A percentile compares a stretch with the other conserved stretches of the same genome.
phyloP scores from a whole-genome alignment of 1,140 invertebrate species.

The Drosophila malerkotliana region DNA sequence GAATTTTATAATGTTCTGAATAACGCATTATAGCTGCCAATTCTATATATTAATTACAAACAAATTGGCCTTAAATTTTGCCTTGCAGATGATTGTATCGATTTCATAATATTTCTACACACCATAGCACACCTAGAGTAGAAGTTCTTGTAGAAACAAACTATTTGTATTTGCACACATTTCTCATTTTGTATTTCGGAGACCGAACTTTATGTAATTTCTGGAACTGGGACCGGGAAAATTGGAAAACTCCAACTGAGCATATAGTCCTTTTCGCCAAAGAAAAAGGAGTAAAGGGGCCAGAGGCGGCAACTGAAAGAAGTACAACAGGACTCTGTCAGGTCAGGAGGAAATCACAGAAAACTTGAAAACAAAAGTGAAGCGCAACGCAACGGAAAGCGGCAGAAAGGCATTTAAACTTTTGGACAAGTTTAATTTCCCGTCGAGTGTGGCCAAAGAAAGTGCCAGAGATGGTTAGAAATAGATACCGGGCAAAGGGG shows the following conservation, averaged over 20 bases:
- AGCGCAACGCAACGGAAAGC: constrained; percentile 66
- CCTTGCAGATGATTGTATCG: too few species aligned
- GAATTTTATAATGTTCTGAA: background rate
- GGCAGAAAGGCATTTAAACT: constrained; percentile 79
- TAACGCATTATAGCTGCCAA: background rate
- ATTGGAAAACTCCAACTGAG: constrained; percentile 62
- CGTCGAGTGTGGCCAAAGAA: constrained; percentile 57
- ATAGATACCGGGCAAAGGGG: constrained; percentile 16
- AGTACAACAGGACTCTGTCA: constrained; percentile 5
- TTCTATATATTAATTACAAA: background rate
- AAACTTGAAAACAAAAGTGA: constrained; percentile 74
- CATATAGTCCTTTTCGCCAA: constrained; percentile 13
- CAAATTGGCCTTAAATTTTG: background rate
- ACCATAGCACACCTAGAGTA: background rate
- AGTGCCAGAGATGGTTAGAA: constrained; percentile 30
- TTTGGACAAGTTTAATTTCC: constrained; percentile 80
- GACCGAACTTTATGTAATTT: constrained; percentile 67
- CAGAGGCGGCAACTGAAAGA: background rate
- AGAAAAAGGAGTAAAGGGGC: constrained; percentile 10
- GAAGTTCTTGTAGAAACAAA: background rate
- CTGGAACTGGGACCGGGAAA: constrained; percentile 38
- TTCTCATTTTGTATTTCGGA: constrained; percentile 20
- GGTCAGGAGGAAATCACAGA: constrained; percentile 30
- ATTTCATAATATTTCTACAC: too few species aligned
- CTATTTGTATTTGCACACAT: constrained; percentile 20